Evolutionary conservation across 2,113 vertebrate species (phyloP).

Genomic region (Paramisgurnus dabryanus): DNA sequence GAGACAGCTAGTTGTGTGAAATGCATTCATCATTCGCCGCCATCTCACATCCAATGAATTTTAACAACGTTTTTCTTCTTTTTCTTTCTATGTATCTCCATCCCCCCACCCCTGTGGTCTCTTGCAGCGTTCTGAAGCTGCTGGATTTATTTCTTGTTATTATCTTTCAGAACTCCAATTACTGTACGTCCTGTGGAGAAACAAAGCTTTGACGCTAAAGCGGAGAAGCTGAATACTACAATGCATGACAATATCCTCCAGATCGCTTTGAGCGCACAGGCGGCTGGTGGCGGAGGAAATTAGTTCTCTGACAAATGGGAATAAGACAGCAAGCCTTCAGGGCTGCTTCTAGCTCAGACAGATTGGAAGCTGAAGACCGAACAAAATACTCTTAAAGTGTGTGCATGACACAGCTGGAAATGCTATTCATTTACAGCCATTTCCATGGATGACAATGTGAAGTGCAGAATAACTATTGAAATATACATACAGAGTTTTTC

Average conservation of each 20-base stretch:
- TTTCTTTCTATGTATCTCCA: constrained; percentile 8
- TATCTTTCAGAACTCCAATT: constrained; percentile 69
- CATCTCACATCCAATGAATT: constrained; percentile 69
- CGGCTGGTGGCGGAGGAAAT: constrained; percentile 52
- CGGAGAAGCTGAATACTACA: constrained; percentile 49
- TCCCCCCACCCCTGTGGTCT: constrained; percentile 17
- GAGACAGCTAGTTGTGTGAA: constrained; percentile 60
- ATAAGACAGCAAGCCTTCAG: constrained; percentile 25
- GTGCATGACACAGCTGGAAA: background rate
- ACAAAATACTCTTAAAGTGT: constrained; percentile 20
- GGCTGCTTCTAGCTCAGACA: constrained; percentile 31
- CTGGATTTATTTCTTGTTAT: constrained; percentile 67
- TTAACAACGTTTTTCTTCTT: constrained; percentile 63
- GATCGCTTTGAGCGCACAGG: constrained; percentile 40
- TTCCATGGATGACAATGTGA: constrained; percentile 6
- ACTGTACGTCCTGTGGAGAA: constrained; percentile 63
- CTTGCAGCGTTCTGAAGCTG: constrained; percentile 48
- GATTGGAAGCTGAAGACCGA: constrained; percentile 35
- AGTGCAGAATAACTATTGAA: constrained; percentile 3
- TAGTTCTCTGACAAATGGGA: constrained; percentile 58
- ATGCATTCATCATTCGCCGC: constrained; percentile 70
- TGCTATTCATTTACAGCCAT: background rate
- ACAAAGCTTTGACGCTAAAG: constrained; percentile 58
- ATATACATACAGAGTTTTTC: background rate
- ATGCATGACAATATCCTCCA: constrained; percentile 68